Evolutionary conservation across 2,888 invertebrate genomes (phyloP).

Genomic region (Amphipoea oculea): DNA sequence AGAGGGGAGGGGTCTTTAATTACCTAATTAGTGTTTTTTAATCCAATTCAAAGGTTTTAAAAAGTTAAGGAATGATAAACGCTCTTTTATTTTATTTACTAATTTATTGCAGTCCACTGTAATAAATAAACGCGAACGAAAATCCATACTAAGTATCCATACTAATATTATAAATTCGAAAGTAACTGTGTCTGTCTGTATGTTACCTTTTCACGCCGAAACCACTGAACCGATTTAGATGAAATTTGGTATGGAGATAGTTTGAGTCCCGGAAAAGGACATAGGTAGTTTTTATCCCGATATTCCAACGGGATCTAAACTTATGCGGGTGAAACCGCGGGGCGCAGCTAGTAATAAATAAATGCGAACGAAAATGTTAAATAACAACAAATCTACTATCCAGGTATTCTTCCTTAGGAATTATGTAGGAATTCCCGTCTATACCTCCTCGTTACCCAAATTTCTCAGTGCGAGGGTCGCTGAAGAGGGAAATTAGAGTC

Average conservation of each 20-base stretch:
- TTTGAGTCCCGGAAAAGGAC: too few relatives aligned
- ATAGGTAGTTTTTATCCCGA: too few relatives aligned
- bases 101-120: not conserved
- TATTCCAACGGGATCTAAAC: too few relatives aligned
- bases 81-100: not conserved
- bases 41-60: too few relatives aligned
- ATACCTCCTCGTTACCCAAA: not conserved
- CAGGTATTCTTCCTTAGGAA: not conserved
- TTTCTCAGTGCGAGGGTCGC: not conserved
- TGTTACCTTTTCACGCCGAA: too few relatives aligned
- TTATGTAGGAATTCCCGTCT: not conserved
- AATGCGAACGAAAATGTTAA: not conserved
- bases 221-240: too few relatives aligned
- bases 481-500: constrained; percentile 7
- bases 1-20: not conserved
- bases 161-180: too few relatives aligned
- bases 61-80: not conserved
- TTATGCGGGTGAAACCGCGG: too few relatives aligned
- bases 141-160: too few relatives aligned
- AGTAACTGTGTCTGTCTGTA: too few relatives aligned
- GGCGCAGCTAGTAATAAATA: too few relatives aligned
- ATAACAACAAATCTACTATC: not conserved
- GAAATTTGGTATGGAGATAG: too few relatives aligned
- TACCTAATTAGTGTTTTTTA: not conserved
- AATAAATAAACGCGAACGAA: not conserved